A percentile compares a stretch with the other conserved stretches of the same genome.
Conservation (phyloP, 2,888 invertebrate species). For the Macrophya alboannulata region DNA sequence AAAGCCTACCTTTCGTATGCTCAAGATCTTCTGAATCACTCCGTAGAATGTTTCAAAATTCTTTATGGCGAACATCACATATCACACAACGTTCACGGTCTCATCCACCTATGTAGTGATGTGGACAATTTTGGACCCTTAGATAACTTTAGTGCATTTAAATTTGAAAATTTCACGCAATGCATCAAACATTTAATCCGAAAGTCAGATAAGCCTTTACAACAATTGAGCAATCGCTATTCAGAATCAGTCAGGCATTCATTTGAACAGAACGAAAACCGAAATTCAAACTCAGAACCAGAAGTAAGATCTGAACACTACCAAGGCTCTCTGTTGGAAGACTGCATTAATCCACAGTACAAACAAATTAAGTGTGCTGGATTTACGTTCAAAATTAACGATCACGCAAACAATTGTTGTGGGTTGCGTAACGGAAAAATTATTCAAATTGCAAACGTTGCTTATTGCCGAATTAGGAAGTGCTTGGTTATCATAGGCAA, state of each 20-base stretch:
- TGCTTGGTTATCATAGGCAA: not conserved
- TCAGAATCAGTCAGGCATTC: not conserved
- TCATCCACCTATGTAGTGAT: slow-evolving; percentile 63
- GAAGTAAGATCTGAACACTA: slow-evolving; percentile 10
- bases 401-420: slow-evolving; percentile 28
- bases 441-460: not conserved
- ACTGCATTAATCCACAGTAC: slow-evolving; percentile 26
- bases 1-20: slow-evolving; percentile 58
- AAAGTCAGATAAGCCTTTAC: slow-evolving; percentile 59
- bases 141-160: slow-evolving; percentile 63
- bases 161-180: slow-evolving; percentile 62
- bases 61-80: slow-evolving; percentile 61
- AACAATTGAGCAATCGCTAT: slow-evolving; percentile 58
- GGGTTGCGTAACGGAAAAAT: not conserved
- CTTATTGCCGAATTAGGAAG: not conserved
- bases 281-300: not conserved
- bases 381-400: slow-evolving; percentile 9
- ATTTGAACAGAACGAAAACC: not conserved
- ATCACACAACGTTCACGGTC: slow-evolving; percentile 63
- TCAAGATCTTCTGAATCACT: slow-evolving; percentile 60
- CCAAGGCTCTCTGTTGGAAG: not conserved
- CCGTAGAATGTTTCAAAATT: slow-evolving; percentile 59
- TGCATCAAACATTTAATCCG: slow-evolving; percentile 60
- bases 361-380: not conserved
- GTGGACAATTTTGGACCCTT: slow-evolving; percentile 60